Base-by-base conservation (phyloP, 2,888 invertebrate species). In the Altica lythri region DNA sequence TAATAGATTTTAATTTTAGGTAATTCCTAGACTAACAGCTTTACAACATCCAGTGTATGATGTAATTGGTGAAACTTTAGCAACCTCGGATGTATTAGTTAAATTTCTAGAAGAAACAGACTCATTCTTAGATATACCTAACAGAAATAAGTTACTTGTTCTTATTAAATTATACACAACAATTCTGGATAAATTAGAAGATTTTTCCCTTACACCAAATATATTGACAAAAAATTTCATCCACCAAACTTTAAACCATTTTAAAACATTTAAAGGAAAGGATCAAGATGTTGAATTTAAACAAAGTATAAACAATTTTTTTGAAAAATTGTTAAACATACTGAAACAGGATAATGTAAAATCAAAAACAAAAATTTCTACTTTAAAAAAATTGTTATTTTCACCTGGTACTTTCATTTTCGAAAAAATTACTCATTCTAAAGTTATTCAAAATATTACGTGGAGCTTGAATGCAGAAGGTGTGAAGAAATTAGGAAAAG, bases 351-450 rank as follows among this genome's bases (percentile, higher is more conserved):
- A 81, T 16, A 75, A 77, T 32, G 76, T 82, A 4, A 75, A 78
- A 19, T 77, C 78, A 25, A 77, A 78, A 61, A 76, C 79, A 1
- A 83, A 84, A 71, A 76, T 88, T 1, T 76, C 78, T 5, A 78
- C 84, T 2, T 71, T 90, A 27, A 83, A 83, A 51, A 85, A 83
- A 64, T 72, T 90, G 1, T 76, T 89, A 6, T 79, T 88, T 35
- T 78, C 83, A 69, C 88, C 89, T 0, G 89, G 89, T 2, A 84
- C 85, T 66, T 82, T 90, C 55, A 84, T 86, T 73, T 85, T 90
- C 57, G 88, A 89, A 66, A 88, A 88, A 75, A 83, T 84, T 19
- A 87, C 88, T 13, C 82, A 83, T 8, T 83, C 82, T 9, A 84
- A 83, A 64, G 71, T 88, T 37, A 75, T 88, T 0, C 86, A 85